Evolutionary conservation across 2,113 vertebrate genomes (phyloP), one percentile per base, ranked within the genome.

Genomic region (Lichenostomus cassidix): DNA sequence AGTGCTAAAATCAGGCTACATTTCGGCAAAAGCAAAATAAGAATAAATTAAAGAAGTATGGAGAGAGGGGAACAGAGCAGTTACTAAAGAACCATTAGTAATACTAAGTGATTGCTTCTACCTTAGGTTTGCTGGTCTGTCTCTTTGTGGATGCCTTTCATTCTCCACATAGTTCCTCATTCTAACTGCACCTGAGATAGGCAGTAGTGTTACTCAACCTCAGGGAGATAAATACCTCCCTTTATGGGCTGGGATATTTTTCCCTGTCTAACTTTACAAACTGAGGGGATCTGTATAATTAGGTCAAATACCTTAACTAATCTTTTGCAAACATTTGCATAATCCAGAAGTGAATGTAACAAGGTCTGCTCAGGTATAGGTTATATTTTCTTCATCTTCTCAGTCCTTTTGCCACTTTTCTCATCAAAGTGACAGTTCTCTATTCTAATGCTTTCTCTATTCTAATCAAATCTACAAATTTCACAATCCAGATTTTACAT

Each of bases 231-330:
- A 47, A 23, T 29, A 71, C 1, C 11, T 70, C 65, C 37, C 10
- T 69, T 71, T 33, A 18, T 27, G 20, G 15, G 6, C 35, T 84
- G 8, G 5, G 0, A 1, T 22, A 68, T 63, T 4, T 3, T 0
- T 8, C 44, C 7, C 9, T 12, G 10, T 25, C 64, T 59, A 62
- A 33, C 29, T 92, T 90, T 79, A 42, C 9, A 71, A 29, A n/a
- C 7, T 0, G 4, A 82, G 22, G 7, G 3, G 1, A 2, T 65
- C 22, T 74, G 17, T 46, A 35, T n/a, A 74, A 77, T 53, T 46
- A 50, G 12, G 12, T 39, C 12, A 81, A 74, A 10, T 52, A 42
- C 24, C 13, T 46, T 65, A 68, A 55, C 6, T 31, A 49, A 84
- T 10, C 9, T 78, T 81, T 41, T 78, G 46, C 33, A 56, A 58